These are phyloP conservation scores for Crematogaster levior DNA, from an alignment of 2,888 invertebrate genomes.

Conservation along the genomic window DNA sequence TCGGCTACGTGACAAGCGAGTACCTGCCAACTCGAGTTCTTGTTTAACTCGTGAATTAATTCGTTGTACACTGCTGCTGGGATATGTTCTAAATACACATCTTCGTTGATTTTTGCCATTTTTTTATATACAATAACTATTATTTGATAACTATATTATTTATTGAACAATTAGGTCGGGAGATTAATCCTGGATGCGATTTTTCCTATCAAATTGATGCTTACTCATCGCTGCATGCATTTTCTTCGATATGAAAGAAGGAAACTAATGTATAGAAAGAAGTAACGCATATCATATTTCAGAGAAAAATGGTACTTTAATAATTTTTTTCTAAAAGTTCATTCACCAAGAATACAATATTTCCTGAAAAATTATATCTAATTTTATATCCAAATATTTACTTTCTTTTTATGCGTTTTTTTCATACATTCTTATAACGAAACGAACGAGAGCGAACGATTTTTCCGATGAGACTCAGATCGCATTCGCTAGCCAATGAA, in stretches of 20 bases:
- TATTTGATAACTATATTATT: background rate
- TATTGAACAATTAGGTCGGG: background rate
- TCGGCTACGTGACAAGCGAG: slow-evolving; percentile 74
- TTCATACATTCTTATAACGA: too few species aligned
- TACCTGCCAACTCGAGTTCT: slow-evolving; percentile 73
- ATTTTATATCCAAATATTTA: background rate
- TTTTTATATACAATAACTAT: background rate
- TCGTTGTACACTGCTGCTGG: slow-evolving; percentile 73
- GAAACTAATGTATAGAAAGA: background rate
- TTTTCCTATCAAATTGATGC: background rate
- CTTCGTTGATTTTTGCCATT: slow-evolving; percentile 74
- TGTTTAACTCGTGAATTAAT: slow-evolving; percentile 73
- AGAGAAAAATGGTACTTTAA: slow-evolving; percentile 17
- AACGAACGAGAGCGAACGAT: too few species aligned
- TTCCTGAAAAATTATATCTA: background rate
- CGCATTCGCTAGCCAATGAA: too few species aligned
- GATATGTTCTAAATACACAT: slow-evolving; percentile 72
- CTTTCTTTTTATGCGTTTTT: background rate
- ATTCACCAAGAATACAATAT: background rate
- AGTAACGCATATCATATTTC: background rate
- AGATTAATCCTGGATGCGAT: background rate
- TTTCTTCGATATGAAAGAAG: slow-evolving; percentile 9
- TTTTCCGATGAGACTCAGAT: too few species aligned
- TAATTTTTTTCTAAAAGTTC: background rate
- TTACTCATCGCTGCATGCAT: background rate